These are phyloP conservation scores for Poeciliopsis retropinna DNA, from an alignment of 2,113 vertebrate genomes.

Conservation along the genomic window DNA sequence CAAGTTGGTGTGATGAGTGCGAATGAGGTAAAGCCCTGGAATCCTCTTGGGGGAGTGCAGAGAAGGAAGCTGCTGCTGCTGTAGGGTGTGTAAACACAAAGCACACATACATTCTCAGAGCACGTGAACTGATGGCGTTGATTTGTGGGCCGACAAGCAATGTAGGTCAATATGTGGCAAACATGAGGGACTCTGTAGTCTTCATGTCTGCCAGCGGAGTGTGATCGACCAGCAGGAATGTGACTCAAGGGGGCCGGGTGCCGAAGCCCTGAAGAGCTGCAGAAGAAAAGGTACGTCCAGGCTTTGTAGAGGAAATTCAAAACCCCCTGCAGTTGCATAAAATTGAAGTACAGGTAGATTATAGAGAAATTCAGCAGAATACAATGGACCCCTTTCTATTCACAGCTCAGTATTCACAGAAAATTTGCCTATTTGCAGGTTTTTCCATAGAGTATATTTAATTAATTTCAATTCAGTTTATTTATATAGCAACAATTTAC, in stretches of 20 bases:
- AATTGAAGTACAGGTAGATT: no score
- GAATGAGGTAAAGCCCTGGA: constrained; percentile 78
- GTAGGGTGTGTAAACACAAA: constrained; percentile 59
- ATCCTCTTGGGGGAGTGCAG: constrained; percentile 59
- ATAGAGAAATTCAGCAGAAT: no score
- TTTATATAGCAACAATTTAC: no score
- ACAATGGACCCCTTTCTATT: no score
- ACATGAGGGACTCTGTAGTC: constrained; percentile 63
- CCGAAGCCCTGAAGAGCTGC: constrained; percentile 14
- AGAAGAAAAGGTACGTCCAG: constrained; percentile 28
- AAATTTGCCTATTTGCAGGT: no score
- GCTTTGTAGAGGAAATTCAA: neutral
- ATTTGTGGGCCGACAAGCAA: constrained; percentile 68
- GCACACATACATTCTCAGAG: constrained; percentile 28
- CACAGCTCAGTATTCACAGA: no score
- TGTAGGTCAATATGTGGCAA: constrained; percentile 75
- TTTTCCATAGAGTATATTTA: no score
- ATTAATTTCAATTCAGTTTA: no score
- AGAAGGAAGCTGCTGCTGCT: constrained; percentile 45
- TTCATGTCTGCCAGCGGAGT: constrained; percentile 39
- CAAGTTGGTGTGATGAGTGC: constrained; percentile 72
- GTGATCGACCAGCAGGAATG: constrained; percentile 48
- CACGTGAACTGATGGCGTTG: constrained; percentile 47
- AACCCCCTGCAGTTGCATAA: no score
- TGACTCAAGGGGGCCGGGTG: constrained; percentile 21